These are phyloP conservation scores for Erpobdella octoculata DNA, from an alignment of 2,888 invertebrate species.

Conservation along the genomic window DNA sequence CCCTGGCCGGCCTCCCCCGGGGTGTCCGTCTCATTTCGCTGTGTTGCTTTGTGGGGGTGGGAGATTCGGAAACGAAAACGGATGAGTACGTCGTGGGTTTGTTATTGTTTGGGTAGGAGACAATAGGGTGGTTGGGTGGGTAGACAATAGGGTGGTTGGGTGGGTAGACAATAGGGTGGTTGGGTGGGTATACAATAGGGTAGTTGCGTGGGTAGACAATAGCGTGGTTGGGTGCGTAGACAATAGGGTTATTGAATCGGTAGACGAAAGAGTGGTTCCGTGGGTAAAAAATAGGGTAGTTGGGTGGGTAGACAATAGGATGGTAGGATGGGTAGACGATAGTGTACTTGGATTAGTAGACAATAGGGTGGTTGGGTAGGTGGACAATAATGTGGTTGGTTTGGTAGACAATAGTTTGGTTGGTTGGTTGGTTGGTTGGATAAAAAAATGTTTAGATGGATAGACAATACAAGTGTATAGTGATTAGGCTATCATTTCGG, in stretches of 20 bases:
- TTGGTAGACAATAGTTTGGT: neutral
- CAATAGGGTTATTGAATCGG: neutral
- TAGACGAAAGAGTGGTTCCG: neutral
- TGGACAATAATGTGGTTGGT: neutral
- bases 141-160: neutral
- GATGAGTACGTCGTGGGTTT: too few species aligned
- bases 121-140: neutral
- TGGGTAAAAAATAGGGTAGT: neutral
- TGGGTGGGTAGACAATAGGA: neutral
- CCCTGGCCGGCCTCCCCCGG: too few species aligned
- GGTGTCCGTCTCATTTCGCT: too few species aligned
- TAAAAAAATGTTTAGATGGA: neutral
- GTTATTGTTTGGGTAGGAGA: too few species aligned
- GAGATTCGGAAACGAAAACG: too few species aligned
- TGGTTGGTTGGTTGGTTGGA: neutral
- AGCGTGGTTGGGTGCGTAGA: neutral
- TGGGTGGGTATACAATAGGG: neutral
- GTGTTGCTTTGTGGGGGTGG: too few species aligned
- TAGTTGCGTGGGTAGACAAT: neutral
- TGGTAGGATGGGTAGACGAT: neutral
- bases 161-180: neutral
- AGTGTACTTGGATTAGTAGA: neutral
- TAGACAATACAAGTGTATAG: neutral
- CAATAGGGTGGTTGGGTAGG: neutral
- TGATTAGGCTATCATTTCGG: too few species aligned